Percentiles rank a stretch among this genome's conserved stretches.
Evolutionary conservation across 2,113 vertebrate genomes (phyloP).

Genomic region (Polyodon spathula): DNA sequence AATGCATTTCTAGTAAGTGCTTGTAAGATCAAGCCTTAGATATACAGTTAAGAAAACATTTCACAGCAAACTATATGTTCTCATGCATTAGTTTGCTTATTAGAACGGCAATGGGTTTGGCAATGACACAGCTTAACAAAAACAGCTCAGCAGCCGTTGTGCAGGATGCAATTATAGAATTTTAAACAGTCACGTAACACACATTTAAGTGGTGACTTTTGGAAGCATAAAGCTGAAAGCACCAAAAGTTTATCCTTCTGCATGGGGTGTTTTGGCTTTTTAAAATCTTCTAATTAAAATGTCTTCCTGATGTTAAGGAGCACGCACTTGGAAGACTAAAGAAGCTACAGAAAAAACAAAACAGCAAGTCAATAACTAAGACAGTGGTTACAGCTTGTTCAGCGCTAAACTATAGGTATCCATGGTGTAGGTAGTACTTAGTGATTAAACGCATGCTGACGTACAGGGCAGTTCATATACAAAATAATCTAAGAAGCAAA

Average conservation of each 20-base stretch:
- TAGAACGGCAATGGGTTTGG: neutral
- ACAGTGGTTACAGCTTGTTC: neutral
- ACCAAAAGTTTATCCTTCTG: constrained; percentile 43
- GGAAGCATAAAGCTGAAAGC: constrained; percentile 41
- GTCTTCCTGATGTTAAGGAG: constrained; percentile 72
- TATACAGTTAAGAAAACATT: neutral
- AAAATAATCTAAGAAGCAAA: too few relatives aligned
- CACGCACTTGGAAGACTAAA: constrained; percentile 75
- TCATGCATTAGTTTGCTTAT: neutral
- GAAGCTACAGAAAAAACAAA: constrained; percentile 68
- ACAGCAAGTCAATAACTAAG: constrained; percentile 38
- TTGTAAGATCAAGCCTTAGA: neutral
- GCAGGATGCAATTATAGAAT: neutral
- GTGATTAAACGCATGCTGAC: too few relatives aligned
- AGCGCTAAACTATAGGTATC: too few relatives aligned
- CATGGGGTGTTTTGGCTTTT: constrained; percentile 35
- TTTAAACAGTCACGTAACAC: neutral
- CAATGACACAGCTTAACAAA: neutral
- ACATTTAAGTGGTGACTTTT: neutral
- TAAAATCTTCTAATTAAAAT: constrained; percentile 75
- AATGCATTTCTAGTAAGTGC: neutral
- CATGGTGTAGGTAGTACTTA: too few relatives aligned
- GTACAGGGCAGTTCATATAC: too few relatives aligned
- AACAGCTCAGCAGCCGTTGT: neutral
- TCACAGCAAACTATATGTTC: neutral